Conservation (phyloP, 1,140 invertebrate species). For the Metopolophium dirhodum region DNA sequence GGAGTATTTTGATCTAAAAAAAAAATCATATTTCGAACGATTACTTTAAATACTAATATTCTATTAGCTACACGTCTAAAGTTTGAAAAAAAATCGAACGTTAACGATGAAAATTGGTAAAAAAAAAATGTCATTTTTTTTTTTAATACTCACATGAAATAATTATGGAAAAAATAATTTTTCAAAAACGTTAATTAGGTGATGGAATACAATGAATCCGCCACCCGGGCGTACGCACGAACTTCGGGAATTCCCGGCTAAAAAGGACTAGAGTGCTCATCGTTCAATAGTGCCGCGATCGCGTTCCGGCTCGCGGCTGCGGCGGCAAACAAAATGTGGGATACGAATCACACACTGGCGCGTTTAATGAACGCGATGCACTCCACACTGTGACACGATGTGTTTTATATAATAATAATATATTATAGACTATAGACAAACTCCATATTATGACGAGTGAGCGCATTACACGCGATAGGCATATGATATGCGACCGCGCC, state of each 20-base stretch:
- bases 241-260: background rate
- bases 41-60: no score
- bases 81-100: no score
- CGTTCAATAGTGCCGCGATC: background rate
- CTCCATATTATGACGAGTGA: background rate
- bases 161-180: no score
- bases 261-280: background rate
- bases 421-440: background rate
- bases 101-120: no score
- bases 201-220: no score
- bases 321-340: background rate
- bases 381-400: background rate
- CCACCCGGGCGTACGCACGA: background rate
- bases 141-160: no score
- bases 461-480: background rate
- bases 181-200: no score
- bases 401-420: no score
- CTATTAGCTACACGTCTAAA: no score
- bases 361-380: background rate
- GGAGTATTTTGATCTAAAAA: no score
- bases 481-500: background rate
- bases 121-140: no score
- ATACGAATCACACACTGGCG: background rate
- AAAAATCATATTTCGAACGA: no score
- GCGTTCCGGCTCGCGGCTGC: background rate